phyloP scores from a whole-genome alignment of 1,140 invertebrate species.

The Caenorhabditis inopinata region DNA sequence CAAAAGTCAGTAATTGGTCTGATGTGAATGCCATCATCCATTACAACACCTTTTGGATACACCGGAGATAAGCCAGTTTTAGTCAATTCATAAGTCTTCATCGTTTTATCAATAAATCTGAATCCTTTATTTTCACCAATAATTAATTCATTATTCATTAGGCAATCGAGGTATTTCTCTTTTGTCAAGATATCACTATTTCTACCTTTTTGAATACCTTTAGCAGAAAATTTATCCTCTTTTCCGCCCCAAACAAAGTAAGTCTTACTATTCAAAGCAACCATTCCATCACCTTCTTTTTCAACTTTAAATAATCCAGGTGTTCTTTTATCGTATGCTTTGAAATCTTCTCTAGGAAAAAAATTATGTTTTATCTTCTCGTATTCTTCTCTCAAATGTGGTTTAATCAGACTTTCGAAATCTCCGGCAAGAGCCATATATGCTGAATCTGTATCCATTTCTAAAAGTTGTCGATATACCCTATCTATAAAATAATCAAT shows the following conservation, averaged over 20 bases:
- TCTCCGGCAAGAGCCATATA: neutral
- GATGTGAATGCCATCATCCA: neutral
- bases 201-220: neutral
- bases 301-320: neutral
- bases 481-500: neutral
- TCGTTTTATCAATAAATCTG: neutral
- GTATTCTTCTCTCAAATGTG: neutral
- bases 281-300: neutral
- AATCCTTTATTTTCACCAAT: neutral
- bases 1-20: neutral
- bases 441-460: neutral
- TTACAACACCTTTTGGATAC: neutral
- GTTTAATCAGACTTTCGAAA: neutral
- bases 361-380: neutral
- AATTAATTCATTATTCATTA: neutral
- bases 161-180: neutral
- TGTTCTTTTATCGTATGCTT: neutral
- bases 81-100: neutral
- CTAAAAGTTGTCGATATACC: neutral
- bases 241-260: neutral
- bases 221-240: neutral
- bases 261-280: neutral
- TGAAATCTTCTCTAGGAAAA: neutral
- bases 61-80: neutral
- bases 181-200: neutral